These are phyloP conservation scores for Rhegmatorhina hoffmannsi DNA, from an alignment of 2,113 vertebrate species.

Conservation along the genomic window DNA sequence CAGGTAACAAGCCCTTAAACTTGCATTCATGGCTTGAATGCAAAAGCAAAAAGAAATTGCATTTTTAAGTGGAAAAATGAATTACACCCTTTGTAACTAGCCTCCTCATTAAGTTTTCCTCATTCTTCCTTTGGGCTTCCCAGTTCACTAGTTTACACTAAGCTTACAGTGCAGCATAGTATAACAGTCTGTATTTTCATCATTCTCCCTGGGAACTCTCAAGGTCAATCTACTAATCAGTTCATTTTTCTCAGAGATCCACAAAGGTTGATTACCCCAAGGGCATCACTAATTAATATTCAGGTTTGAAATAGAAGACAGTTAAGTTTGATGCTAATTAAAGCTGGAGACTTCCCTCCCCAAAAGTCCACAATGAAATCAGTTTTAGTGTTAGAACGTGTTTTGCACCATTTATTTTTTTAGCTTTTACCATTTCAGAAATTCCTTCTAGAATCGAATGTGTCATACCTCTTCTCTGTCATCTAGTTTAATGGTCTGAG, in stretches of 20 bases:
- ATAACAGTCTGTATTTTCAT: conserved; percentile 34
- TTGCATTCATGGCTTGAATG: neutral
- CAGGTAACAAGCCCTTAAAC: neutral
- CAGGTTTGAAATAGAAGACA: conserved; percentile 40
- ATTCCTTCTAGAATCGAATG: neutral
- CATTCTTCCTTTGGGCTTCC: neutral
- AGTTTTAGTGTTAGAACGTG: neutral
- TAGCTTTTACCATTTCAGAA: neutral
- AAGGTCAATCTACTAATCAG: conserved; percentile 67
- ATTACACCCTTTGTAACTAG: neutral
- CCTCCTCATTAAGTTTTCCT: neutral
- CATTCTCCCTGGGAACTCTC: conserved; percentile 16
- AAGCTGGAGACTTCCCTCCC: conserved; percentile 18
- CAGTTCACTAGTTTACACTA: neutral
- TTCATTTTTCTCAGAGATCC: conserved; percentile 54
- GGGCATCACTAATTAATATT: conserved; percentile 63
- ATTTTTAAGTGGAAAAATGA: neutral
- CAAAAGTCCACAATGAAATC: conserved; percentile 1
- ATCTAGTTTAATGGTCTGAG: neutral
- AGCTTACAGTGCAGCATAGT: neutral
- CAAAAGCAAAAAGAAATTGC: neutral
- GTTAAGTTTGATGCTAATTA: conserved; percentile 55
- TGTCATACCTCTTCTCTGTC: neutral
- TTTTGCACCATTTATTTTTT: neutral
- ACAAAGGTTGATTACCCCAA: conserved; percentile 50